Evolutionary conservation across 2,888 invertebrate species (phyloP).

Genomic region (Heterodera filipjevi): DNA sequence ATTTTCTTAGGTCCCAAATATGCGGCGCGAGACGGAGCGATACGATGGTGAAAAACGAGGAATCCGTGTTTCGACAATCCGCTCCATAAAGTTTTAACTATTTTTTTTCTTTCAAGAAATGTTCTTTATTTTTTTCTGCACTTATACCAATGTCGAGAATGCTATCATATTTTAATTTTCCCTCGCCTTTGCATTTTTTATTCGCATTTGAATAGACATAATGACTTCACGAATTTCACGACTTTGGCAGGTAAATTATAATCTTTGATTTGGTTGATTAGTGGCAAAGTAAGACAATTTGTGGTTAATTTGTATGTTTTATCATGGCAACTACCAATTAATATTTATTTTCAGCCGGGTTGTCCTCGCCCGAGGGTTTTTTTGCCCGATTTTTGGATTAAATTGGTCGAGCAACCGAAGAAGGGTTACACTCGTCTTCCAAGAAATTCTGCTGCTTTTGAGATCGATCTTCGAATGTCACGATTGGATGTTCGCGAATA

Average conservation of each 20-base stretch:
- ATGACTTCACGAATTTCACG: constrained; percentile 58
- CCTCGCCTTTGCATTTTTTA: no score
- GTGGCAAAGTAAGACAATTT: no score
- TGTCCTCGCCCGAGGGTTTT: constrained; percentile 91
- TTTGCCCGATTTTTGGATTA: constrained; percentile 96
- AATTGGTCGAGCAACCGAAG: constrained; percentile 76
- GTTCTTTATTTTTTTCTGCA: constrained; percentile 5
- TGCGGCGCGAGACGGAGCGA: constrained; percentile 78
- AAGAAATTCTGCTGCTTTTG: constrained; percentile 82
- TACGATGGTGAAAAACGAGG: constrained; percentile 93
- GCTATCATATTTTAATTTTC: neutral
- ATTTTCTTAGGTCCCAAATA: constrained; percentile 74
- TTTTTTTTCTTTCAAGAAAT: constrained; percentile 7
- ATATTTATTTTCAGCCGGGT: constrained; percentile 71
- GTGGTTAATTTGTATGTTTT: no score
- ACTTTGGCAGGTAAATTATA: constrained; percentile 49
- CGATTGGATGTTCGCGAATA: constrained; percentile 83
- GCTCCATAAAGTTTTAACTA: constrained; percentile 76
- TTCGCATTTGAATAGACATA: neutral
- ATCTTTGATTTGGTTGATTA: no score
- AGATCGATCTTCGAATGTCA: constrained; percentile 61
- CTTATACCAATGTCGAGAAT: neutral
- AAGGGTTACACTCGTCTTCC: constrained; percentile 71
- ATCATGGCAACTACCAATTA: no score
- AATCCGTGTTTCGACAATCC: constrained; percentile 84